phyloP scores from a whole-genome alignment of 2,113 vertebrate genomes.

The Burhinus bistriatus region DNA sequence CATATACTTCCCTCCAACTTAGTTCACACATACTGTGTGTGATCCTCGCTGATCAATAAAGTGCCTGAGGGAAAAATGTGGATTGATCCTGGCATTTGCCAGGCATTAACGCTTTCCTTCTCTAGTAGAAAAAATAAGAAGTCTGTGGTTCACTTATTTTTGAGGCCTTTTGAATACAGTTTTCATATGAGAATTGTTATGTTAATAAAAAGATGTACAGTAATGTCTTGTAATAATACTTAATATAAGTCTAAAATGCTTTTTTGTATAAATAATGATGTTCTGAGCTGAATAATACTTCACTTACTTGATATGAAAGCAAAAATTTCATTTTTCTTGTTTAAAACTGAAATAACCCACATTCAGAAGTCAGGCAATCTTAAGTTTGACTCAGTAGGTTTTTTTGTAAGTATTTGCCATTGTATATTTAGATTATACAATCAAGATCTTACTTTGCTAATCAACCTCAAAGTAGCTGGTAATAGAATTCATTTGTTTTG shows the following conservation, averaged over 20 bases:
- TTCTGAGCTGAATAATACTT: neutral
- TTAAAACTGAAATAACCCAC: neutral
- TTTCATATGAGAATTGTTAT: neutral
- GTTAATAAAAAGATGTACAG: neutral
- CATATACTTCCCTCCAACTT: fast-evolving
- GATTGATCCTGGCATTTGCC: neutral
- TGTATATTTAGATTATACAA: neutral
- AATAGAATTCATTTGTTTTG: neutral
- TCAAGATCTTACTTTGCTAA: neutral
- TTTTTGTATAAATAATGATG: neutral
- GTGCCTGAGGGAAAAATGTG: neutral
- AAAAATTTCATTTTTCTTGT: neutral
- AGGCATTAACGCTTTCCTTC: neutral
- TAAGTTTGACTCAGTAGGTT: neutral
- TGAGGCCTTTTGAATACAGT: neutral
- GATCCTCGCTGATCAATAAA: neutral
- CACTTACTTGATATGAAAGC: neutral
- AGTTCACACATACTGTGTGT: fast-evolving
- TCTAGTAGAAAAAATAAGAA: neutral
- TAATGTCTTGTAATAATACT: neutral
- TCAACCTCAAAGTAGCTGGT: neutral
- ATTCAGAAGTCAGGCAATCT: neutral
- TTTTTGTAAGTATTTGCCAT: neutral
- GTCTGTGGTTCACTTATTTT: neutral
- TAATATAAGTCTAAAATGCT: neutral